These are phyloP conservation scores for Vollenhovia emeryi DNA, from an alignment of 1,140 invertebrate genomes.

Conservation along the genomic window DNA sequence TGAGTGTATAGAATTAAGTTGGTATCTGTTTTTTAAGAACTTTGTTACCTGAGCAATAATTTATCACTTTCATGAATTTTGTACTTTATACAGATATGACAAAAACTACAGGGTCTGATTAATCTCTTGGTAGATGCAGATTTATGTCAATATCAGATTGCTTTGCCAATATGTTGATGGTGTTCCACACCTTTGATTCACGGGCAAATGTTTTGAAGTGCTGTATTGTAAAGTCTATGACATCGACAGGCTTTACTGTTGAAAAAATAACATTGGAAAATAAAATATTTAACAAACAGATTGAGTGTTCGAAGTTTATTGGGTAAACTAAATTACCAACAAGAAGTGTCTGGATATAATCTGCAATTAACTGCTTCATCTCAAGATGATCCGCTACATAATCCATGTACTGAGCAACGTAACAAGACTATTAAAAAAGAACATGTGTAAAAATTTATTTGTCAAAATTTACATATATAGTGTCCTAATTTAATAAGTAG, in stretches of 20 bases:
- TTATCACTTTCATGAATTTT: slow-evolving; percentile 5
- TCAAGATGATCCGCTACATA: slow-evolving; percentile 87
- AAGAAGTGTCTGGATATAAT: slow-evolving; percentile 87
- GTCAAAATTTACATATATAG: neutral
- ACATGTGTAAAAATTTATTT: neutral
- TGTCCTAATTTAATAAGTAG: no score
- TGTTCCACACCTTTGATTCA: slow-evolving; percentile 73
- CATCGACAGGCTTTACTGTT: slow-evolving; percentile 86
- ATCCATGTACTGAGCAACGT: slow-evolving; percentile 83
- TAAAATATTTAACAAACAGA: slow-evolving; percentile 48
- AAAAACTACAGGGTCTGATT: neutral
- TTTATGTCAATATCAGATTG: slow-evolving; percentile 18
- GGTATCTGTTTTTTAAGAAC: neutral
- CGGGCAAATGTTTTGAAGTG: slow-evolving; percentile 86
- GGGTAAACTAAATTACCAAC: slow-evolving; percentile 75
- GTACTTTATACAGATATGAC: neutral
- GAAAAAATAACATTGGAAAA: slow-evolving; percentile 36
- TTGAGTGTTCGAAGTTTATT: slow-evolving; percentile 32
- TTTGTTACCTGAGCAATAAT: neutral
- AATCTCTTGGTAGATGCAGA: slow-evolving; percentile 1
- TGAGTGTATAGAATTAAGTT: neutral
- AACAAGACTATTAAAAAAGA: slow-evolving; percentile 70
- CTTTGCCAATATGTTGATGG: neutral
- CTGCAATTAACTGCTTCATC: slow-evolving; percentile 85
- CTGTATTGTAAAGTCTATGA: slow-evolving; percentile 87